Base-by-base conservation (phyloP, 2,113 vertebrate species). In the Silurus asotus region DNA sequence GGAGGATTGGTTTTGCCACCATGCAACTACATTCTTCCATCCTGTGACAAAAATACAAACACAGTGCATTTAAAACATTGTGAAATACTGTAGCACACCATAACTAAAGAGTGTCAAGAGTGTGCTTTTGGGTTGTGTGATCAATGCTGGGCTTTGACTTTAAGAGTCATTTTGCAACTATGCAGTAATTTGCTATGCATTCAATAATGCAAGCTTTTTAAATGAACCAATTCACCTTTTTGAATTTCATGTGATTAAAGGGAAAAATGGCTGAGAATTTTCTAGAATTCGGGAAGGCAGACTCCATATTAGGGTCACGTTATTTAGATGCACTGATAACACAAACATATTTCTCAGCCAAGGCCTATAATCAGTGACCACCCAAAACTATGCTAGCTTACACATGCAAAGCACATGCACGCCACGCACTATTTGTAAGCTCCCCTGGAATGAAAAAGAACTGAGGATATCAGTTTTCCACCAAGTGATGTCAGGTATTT, bases 251-350 rank as follows among this genome's bases (percentile, higher is more conserved):
- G 4, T 20, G 51, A 78, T 67, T 78, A 67, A 84, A 67, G 72
- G 59, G 19, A 25, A 84, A 67, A 53, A 37, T 69, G 62, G 62
- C 75, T 85, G 76, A 77, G 75, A 85, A 79, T 85, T 20, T 58
- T 19, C 56, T 51, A 84, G 83, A 84, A 84, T 69, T 23, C 19
- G n/a, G 51, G 51, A 20, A 19, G 51, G 28, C 61, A 85, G 84
- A 79, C 84, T 85, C 61, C 59, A 78, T 85, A 78, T 85, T 75
- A 85, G 17, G 61, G 51, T 79, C 37, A 55, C 28, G 49, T 67
- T 53, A 62, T 78, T 77, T 77, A 84, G 61, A 78, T 85, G 61
- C 84, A 79, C 75, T n/a, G 75, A 79, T 76, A 85, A 28, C 28
- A 79, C 25, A 45, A 19, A 78, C 37, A n/a, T 65, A 51, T 65